Evolutionary conservation across 1,140 invertebrate genomes (phyloP), one percentile per base, ranked within the genome.

Genomic region (Papilio machaon): DNA sequence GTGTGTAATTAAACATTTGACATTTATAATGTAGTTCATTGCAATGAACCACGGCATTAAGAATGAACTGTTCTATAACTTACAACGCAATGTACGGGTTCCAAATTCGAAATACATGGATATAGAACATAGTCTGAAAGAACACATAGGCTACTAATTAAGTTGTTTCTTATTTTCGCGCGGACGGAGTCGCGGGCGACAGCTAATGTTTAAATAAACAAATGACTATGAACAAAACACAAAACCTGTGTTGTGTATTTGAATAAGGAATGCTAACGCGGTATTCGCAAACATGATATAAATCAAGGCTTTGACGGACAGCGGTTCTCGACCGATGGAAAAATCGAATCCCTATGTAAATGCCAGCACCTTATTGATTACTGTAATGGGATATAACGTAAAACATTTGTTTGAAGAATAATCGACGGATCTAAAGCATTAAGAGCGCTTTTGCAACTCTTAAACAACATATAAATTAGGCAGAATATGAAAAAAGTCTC

Each of bases 311-410:
- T 35, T 35, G 64, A 70, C 13, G 30, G 64, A 70, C 64, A 35
- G 64, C 23, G 64, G 64, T 13, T 54, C 64, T 35, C 64, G 60
- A 8, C 8, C 30, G 13, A 70, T 19, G 64, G 30, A 70, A 70
- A 70, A 70, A 70, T 70, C 64, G 64, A 7, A 30, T 70, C 30
- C 64, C 64, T 2, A 70, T 70, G 64, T 70, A 35, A 70, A 70
- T 70, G 30, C 64, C 4, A 70, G 17, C 15, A 38, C 64, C 13
- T 35, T 70, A 35, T 35, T 38, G 64, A 15, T 35, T 70, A 70
- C 2, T 70, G 30, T 38, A 70, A 70, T 17, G 13, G 15, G 13
- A 35, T 70, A 4, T 19, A 17, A 30, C n/a, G 7, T 58, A 58
- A 54, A 19, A 17, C 17, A 1, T 58, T 58, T 58, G 54, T 58